Percentiles rank a stretch among this genome's conserved stretches.
Conservation (phyloP, 2,113 vertebrate genomes). For the Cervus canadensis region DNA sequence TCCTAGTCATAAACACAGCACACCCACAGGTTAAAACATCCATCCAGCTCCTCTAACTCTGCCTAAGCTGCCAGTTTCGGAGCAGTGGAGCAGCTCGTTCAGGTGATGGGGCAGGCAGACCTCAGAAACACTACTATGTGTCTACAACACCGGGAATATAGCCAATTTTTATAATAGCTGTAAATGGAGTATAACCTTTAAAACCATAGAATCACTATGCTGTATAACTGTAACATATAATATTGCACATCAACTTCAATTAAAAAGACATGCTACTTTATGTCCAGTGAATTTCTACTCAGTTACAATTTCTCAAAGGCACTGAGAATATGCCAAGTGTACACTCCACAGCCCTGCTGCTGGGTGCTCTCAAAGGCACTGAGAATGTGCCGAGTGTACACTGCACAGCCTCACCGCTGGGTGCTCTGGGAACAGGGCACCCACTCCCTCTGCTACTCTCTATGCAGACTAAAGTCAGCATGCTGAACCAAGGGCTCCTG, state of each 20-base stretch:
- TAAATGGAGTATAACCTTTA: background rate
- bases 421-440: background rate
- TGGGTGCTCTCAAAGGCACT: background rate
- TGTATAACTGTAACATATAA: background rate
- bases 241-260: background rate
- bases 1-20: background rate
- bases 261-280: background rate
- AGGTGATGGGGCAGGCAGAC: background rate
- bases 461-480: background rate
- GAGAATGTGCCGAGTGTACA: background rate
- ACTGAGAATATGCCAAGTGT: background rate
- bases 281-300: background rate
- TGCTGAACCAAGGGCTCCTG: background rate
- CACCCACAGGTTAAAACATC: background rate
- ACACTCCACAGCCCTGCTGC: background rate
- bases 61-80: background rate
- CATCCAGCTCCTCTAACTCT: background rate
- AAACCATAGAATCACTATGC: background rate
- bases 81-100: background rate
- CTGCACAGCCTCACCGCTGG: background rate
- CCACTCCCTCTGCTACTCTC: background rate
- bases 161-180: background rate
- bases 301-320: background rate
- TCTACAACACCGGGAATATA: background rate
- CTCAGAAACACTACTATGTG: background rate